Evolutionary conservation across 2,888 invertebrate species (phyloP), one percentile per base, ranked within the genome.

Genomic region (Coecobrya sp.): DNA sequence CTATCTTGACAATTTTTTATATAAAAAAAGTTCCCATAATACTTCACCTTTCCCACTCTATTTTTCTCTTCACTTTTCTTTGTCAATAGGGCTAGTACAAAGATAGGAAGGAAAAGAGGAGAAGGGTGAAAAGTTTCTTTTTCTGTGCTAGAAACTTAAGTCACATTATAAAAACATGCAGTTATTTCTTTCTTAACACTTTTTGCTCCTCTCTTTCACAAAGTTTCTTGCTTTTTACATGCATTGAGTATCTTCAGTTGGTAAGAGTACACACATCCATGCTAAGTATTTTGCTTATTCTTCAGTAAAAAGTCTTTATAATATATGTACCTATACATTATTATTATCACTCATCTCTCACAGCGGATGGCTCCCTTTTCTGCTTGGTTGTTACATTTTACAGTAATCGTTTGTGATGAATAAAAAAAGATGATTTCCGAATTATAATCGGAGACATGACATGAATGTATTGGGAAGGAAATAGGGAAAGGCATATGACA

Each of bases 351-450:
- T 36, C 36, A 16, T 65, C 27, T 65, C 65, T 65, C 65, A 22
- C 25, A 13, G 19, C 13, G 49, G 49, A 25, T 49, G 45, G 49
- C 49, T 76, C 49, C 73, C 19, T 73, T 73, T 76, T 76, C 25
- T 49, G 76, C 76, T 73, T 10, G 27, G 27, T 10, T 27, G 22
- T 68, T 68, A 7, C 0, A 36, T 36, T 3, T n/a, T 68, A 45
- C 45, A 7, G 22, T 76, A 76, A 76, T 76, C 76, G 76, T 45
- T 76, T 25, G 16, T 49, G 76, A 76, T 76, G 45, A 76, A 76
- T 76, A 76, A 76, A 76, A n/a, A 68, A 76, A 76, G 76, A 76
- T 45, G 73, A 73, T 73, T 73, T 42, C 73, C 76, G 22, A 76
- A 25, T 76, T 76, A 49, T 76, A 19, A 49, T 22, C 49, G 13